Conservation (phyloP, 2,113 vertebrate genomes). For the Notarius quadriscutis region DNA sequence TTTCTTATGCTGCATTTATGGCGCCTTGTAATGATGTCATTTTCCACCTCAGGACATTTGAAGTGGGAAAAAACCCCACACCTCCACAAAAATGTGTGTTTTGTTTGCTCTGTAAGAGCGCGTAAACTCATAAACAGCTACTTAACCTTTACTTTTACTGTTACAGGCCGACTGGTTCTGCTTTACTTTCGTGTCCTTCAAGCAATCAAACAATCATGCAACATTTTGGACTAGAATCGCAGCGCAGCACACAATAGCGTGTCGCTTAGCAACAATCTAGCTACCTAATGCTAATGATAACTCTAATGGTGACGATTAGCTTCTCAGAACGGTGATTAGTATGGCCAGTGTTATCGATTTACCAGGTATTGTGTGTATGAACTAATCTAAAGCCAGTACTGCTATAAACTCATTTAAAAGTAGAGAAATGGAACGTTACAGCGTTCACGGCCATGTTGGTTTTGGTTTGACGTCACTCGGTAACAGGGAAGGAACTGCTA, state of each 20-base stretch:
- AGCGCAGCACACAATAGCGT: neutral
- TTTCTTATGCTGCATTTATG: neutral
- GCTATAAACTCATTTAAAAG: neutral
- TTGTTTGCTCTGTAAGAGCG: neutral
- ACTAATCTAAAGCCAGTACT: neutral
- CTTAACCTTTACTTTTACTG: too few relatives aligned
- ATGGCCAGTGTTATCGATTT: neutral
- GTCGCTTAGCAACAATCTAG: neutral
- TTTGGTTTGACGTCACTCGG: neutral
- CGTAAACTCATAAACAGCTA: neutral
- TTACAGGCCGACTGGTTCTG: neutral
- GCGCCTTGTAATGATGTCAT: neutral
- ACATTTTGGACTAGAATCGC: too few relatives aligned
- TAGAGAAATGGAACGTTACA: neutral
- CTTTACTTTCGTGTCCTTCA: too few relatives aligned
- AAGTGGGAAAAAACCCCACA: neutral
- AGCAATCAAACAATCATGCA: too few relatives aligned
- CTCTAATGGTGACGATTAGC: neutral
- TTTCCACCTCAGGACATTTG: neutral
- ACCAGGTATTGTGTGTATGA: neutral
- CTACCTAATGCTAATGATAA: neutral
- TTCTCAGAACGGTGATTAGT: neutral
- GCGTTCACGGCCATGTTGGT: neutral
- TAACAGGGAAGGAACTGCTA: neutral
- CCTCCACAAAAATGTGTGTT: neutral